A percentile compares a stretch with the other conserved stretches of the same genome.
Conservation (phyloP, 2,797 vertebrate genomes). For the Enteromius unitaeniatus region DNA sequence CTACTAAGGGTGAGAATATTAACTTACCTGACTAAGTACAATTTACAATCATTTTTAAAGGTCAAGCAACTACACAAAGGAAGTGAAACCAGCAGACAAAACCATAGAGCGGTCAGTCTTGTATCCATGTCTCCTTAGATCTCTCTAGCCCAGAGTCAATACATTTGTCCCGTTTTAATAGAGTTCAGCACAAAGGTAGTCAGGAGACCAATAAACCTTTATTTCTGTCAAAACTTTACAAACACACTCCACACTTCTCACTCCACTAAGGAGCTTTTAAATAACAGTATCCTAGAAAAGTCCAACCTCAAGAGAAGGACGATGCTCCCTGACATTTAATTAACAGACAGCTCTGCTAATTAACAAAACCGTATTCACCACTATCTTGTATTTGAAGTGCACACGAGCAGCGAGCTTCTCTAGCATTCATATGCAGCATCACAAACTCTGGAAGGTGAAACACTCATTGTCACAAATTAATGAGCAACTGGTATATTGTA, state of each 20-base stretch:
- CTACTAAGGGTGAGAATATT: neutral
- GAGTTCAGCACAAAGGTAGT: neutral
- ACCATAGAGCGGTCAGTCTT: neutral
- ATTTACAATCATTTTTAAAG: neutral
- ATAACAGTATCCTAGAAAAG: conserved; percentile 19
- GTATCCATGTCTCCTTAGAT: neutral
- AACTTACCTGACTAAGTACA: neutral
- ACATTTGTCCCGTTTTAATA: neutral
- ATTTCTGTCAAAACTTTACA: neutral
- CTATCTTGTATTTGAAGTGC: conserved; percentile 17
- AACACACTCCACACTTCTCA: neutral
- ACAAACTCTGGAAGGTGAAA: conserved; percentile 31
- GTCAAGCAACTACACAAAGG: neutral
- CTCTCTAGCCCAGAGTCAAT: neutral
- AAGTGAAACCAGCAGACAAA: conserved; percentile 10
- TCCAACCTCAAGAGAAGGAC: conserved; percentile 33
- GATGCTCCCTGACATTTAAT: conserved; percentile 47
- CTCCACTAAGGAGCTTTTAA: neutral
- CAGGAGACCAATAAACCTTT: conserved; percentile 1
- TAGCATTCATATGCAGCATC: neutral
- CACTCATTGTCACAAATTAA: conserved; percentile 24
- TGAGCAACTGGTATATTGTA: conserved; percentile 33
- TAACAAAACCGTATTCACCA: conserved; percentile 22
- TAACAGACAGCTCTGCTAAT: conserved; percentile 46
- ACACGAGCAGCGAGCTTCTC: neutral